Evolutionary conservation across 2,797 vertebrate genomes (phyloP).

Genomic region (Peromyscus nudipes): DNA sequence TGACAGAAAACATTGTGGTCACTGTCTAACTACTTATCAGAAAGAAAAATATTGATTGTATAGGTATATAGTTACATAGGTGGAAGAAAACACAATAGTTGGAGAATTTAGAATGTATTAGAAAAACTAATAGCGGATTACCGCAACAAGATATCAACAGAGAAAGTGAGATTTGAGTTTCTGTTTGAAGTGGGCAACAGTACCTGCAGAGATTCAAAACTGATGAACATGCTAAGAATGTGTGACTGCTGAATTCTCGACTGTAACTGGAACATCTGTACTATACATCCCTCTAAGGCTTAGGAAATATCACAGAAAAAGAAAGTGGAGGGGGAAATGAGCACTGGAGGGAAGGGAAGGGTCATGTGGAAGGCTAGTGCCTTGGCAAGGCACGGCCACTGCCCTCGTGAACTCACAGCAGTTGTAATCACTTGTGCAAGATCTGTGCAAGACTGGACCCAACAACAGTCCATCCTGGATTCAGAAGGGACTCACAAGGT

Average conservation of each 20-base stretch:
- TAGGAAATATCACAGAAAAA: not conserved
- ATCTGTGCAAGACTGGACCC: not conserved
- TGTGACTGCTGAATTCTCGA: not conserved
- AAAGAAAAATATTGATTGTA: not conserved
- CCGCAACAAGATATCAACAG: not conserved
- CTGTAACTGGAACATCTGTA: not conserved
- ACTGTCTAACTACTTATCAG: not conserved
- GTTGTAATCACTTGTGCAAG: not conserved
- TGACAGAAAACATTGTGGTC: not conserved
- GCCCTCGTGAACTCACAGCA: not conserved
- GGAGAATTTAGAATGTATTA: not conserved
- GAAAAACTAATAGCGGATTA: not conserved
- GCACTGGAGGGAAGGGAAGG: not conserved
- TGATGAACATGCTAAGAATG: not conserved
- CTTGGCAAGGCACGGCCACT: too few relatives aligned
- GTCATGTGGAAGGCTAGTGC: not conserved
- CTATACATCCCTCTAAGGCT: not conserved
- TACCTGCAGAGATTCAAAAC: not conserved
- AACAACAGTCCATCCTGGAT: not conserved
- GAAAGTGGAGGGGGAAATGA: not conserved
- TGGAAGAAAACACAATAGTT: not conserved
- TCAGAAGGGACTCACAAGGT: not conserved
- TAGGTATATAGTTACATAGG: not conserved
- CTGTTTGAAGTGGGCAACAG: not conserved
- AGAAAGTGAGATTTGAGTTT: slow-evolving; percentile 2